Conservation (phyloP, 2,113 vertebrate species). For the Potamarius usumacintae region DNA sequence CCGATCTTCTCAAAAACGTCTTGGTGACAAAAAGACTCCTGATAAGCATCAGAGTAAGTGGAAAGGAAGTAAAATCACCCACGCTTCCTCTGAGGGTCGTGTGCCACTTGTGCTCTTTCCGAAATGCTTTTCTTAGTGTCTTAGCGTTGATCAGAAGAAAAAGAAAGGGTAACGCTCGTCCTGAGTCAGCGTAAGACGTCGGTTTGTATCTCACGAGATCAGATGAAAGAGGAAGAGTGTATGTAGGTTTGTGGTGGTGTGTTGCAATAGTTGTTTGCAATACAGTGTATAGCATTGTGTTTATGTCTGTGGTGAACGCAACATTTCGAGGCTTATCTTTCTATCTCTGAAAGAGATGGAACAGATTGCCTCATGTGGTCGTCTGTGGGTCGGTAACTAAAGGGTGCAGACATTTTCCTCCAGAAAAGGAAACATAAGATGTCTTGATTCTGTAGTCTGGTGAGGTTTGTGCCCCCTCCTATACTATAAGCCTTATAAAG, state of each 20-base stretch:
- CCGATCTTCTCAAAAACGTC: background rate
- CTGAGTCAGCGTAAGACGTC: background rate
- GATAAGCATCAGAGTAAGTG: background rate
- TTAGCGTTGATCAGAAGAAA: background rate
- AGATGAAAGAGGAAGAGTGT: background rate
- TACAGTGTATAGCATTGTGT: background rate
- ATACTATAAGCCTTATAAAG: background rate
- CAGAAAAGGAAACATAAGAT: background rate
- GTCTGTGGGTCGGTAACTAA: background rate
- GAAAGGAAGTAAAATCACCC: background rate
- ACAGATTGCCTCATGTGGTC: background rate
- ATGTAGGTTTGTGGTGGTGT: background rate
- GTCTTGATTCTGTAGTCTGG: background rate
- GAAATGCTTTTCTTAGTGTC: background rate
- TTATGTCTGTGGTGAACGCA: background rate
- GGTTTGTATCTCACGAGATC: background rate
- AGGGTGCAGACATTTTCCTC: background rate
- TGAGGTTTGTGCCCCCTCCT: background rate
- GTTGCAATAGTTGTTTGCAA: constrained; percentile 8
- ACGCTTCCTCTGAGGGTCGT: constrained; percentile 10
- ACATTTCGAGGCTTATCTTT: background rate
- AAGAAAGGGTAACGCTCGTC: background rate
- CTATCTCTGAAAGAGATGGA: background rate
- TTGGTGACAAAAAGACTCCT: background rate
- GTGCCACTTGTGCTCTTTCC: background rate